These are phyloP conservation scores for Aelia acuminata DNA, from an alignment of 2,888 invertebrate species.

Conservation along the genomic window DNA sequence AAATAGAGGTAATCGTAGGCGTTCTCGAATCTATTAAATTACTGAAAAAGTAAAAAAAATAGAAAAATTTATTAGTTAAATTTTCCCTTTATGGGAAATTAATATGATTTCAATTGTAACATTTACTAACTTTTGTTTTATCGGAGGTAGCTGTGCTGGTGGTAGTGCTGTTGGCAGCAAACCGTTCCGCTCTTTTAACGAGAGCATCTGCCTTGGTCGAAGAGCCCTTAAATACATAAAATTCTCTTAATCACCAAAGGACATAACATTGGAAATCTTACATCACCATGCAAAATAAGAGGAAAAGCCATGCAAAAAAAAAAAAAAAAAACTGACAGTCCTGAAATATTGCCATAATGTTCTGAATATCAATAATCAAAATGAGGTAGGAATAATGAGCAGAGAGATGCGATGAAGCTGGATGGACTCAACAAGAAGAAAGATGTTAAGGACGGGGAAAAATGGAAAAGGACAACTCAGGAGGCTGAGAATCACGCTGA, in stretches of 20 bases:
- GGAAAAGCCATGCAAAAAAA: not conserved
- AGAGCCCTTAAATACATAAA: not conserved
- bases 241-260: not conserved
- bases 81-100: not conserved
- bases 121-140: constrained; percentile 50
- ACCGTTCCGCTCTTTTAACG: constrained; percentile 56
- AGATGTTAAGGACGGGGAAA: no score
- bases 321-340: not conserved
- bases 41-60: no score
- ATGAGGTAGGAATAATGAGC: no score
- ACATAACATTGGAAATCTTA: not conserved
- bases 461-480: no score
- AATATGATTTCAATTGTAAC: no score
- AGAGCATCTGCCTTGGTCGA: constrained; percentile 40
- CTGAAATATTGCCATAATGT: not conserved
- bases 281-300: not conserved
- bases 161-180: constrained; percentile 53
- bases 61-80: no score
- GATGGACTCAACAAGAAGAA: no score
- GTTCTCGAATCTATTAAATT: no score
- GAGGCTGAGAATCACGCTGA: no score
- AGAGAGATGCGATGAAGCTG: no score
- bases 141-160: constrained; percentile 45
- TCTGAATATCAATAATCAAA: not conserved
- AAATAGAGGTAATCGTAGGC: no score